A percentile compares a stretch with the other conserved stretches of the same genome.
Conservation (phyloP, 2,888 invertebrate genomes). For the Acrobasis repandana region DNA sequence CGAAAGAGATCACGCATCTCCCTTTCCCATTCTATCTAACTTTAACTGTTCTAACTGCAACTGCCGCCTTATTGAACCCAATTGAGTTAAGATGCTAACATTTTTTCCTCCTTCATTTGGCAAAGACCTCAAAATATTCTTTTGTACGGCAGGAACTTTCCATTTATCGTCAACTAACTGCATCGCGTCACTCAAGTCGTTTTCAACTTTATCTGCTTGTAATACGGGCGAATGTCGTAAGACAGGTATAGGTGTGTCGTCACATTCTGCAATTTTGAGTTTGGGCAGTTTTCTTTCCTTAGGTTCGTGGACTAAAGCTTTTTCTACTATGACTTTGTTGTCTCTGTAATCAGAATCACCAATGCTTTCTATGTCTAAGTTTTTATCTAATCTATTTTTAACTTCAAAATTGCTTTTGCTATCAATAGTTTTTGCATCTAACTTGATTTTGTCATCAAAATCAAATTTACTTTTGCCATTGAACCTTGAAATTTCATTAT, state of each 20-base stretch:
- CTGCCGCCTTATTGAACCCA: constrained; percentile 86
- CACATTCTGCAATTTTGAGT: constrained; percentile 20
- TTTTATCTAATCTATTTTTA: constrained; percentile 7
- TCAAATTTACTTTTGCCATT: background rate
- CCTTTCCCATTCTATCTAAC: constrained; percentile 73
- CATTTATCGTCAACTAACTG: constrained; percentile 70
- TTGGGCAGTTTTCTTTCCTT: constrained; percentile 16
- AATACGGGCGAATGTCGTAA: constrained; percentile 77
- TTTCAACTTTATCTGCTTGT: constrained; percentile 32
- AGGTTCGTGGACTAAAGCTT: constrained; percentile 46
- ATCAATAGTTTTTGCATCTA: constrained; percentile 4
- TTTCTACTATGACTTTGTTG: constrained; percentile 40
- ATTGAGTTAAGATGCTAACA: constrained; percentile 84
- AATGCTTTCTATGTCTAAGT: constrained; percentile 25
- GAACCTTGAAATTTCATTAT: background rate
- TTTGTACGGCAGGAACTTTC: constrained; percentile 86
- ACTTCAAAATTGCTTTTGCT: background rate
- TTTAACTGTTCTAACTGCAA: constrained; percentile 85
- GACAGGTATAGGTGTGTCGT: constrained; percentile 82
- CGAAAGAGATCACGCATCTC: constrained; percentile 33
- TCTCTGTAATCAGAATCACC: constrained; percentile 21
- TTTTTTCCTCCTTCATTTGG: constrained; percentile 74
- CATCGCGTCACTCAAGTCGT: constrained; percentile 64
- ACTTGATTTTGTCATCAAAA: background rate
- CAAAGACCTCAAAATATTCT: constrained; percentile 78